A percentile compares a stretch with the other conserved stretches of the same genome.
Evolutionary conservation across 2,113 vertebrate species (phyloP).

Genomic region (Halichoerus grypus): DNA sequence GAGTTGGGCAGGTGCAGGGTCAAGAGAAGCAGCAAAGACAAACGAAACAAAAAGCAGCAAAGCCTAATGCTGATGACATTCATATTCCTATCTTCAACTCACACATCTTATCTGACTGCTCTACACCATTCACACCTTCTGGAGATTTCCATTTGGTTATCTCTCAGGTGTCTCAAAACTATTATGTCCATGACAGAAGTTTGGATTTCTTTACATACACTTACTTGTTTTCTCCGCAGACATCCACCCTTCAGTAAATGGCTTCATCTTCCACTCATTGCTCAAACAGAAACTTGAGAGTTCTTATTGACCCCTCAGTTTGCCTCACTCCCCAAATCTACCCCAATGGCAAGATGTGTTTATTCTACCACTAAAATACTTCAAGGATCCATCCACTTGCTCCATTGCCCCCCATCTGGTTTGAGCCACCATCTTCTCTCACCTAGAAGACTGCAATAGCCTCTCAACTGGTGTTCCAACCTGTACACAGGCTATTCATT

Average conservation of each 20-base stretch:
- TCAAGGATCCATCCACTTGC: background rate
- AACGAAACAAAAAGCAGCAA: background rate
- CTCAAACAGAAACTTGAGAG: background rate
- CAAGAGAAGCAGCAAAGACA: conserved; percentile 9
- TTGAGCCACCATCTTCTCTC: background rate
- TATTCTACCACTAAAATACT: background rate
- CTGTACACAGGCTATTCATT: background rate
- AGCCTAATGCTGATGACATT: background rate
- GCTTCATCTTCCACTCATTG: background rate
- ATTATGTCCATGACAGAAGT: background rate
- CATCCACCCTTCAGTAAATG: background rate
- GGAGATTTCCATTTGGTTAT: background rate
- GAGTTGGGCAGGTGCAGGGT: background rate
- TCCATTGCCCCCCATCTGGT: background rate
- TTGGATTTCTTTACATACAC: background rate
- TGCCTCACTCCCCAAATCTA: background rate
- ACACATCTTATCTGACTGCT: background rate
- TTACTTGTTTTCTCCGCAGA: background rate
- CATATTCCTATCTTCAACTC: background rate
- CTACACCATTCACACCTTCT: background rate
- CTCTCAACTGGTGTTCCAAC: background rate
- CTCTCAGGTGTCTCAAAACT: background rate
- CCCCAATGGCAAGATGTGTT: background rate
- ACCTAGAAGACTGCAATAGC: background rate
- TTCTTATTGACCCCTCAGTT: background rate